Conservation (phyloP, 1,140 invertebrate genomes). For the Drosophila lowei region DNA sequence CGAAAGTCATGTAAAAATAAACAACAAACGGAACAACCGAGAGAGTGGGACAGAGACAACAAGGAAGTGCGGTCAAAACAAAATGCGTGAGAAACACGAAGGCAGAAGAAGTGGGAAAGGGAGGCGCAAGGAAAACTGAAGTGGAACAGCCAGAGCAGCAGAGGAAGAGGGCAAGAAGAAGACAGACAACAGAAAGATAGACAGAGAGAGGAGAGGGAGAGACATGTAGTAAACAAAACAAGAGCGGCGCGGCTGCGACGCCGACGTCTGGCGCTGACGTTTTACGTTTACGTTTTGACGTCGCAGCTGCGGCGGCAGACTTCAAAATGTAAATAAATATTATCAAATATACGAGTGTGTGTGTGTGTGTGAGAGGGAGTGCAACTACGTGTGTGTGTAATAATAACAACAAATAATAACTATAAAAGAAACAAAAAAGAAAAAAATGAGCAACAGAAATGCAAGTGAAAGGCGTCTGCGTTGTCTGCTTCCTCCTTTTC, state of each 20-base stretch:
- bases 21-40: conserved; percentile 44
- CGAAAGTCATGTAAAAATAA: conserved; percentile 63
- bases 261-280: no score
- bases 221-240: conserved; percentile 51
- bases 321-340: conserved; percentile 65
- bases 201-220: conserved; percentile 16
- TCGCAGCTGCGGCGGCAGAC: no score
- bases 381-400: conserved; percentile 22
- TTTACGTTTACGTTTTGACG: no score
- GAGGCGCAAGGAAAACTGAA: conserved; percentile 42
- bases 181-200: neutral
- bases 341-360: conserved; percentile 57
- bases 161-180: no score
- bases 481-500: conserved; percentile 7
- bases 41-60: conserved; percentile 41
- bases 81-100: conserved; percentile 47
- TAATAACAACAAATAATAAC: conserved; percentile 28
- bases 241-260: conserved; percentile 32
- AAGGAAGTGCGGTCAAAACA: conserved; percentile 70
- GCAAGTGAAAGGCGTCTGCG: conserved; percentile 59
- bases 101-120: conserved; percentile 27
- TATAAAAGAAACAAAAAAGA: conserved; percentile 18
- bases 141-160: conserved; percentile 17
- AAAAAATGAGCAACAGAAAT: conserved; percentile 49
- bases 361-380: neutral